phyloP scores from a whole-genome alignment of 2,888 invertebrate genomes.

The Petrolisthes cinctipes region DNA sequence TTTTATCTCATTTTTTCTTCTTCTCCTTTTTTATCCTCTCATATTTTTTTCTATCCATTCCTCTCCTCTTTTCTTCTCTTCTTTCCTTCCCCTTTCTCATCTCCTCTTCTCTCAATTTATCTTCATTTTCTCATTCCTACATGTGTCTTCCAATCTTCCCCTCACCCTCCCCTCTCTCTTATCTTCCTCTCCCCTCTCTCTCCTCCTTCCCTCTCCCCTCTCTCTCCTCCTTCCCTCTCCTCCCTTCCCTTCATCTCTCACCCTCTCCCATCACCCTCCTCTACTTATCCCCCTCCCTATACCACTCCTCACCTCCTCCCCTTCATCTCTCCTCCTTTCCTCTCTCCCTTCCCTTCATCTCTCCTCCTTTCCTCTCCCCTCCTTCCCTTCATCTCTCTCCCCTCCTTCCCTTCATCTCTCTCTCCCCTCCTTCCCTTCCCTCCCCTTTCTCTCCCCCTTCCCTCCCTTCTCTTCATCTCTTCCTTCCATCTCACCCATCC shows the following conservation, averaged over 20 bases:
- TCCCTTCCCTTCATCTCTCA: neutral
- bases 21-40: no score
- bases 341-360: neutral
- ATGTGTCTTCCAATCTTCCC: neutral
- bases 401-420: neutral
- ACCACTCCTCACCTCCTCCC: neutral
- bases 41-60: no score
- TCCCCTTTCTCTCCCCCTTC: neutral
- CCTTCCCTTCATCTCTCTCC: neutral
- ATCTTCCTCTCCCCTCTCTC: neutral
- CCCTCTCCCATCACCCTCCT: neutral
- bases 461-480: neutral
- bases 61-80: no score
- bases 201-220: neutral
- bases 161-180: neutral
- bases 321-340: neutral
- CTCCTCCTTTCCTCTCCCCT: neutral
- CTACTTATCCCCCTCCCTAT: neutral
- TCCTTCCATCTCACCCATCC: no score
- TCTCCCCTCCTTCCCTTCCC: constrained; percentile 3
- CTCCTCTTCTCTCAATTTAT: neutral
- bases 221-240: constrained; percentile 8
- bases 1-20: no score
- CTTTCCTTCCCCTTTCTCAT: no score
- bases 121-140: neutral